Conservation (phyloP, 2,113 vertebrate species). For the Felis catus region F.catus_Fca126_mat1.0 CM031414.1:58130001-58130500, state of each 20-base stretch:
- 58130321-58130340: not conserved
- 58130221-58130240: not conserved
- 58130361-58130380: not conserved
- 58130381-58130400: not conserved
- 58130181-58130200: not conserved
- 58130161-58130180: not conserved
- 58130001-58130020: not conserved
- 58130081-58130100: not conserved
- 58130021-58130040: not conserved
- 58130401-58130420: not conserved
- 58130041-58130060: rapidly evolving
- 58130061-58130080: not conserved
- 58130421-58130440: not conserved
- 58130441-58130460: not conserved
- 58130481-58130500: not conserved
- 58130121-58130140: not conserved
- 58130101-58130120: not conserved
- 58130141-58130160: not conserved
- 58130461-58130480: not conserved
- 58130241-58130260: not conserved
- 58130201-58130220: not conserved
- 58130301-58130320: not conserved
- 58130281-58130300: not conserved
- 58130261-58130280: not conserved
- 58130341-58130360: not conserved